Base-by-base conservation (phyloP, 2,113 vertebrate species). In the Mesitornis unicolor region DNA sequence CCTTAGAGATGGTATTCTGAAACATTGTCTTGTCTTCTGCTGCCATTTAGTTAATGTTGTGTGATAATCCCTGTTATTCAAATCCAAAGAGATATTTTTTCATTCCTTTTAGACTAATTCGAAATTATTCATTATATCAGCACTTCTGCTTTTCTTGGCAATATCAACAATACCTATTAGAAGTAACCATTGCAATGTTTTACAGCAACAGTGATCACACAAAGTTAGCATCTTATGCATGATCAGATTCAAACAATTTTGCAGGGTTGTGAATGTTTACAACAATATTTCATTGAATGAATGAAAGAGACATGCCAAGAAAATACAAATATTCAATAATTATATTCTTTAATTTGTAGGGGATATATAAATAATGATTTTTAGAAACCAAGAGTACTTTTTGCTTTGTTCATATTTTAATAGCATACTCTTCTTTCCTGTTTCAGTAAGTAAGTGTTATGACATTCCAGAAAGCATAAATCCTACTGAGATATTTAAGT, bases 401-500 rank as follows among this genome's bases (percentile, higher is more conserved):
- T 24, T 70, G 25, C 96, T 97, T 97, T 98, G 93, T 98, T 98
- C 96, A 95, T 98, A 97, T 98, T 97, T 97, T 97, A 97, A 87
- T 89, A 97, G 79, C 76, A 68, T 77, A 43, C 19, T 94, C 47
- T 63, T 93, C 81, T 97, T 97, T 97, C 70, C 87, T 92, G 78
- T 80, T 95, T 93, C 87, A 89, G 95, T 98, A 98, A 98, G 98
- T 98, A 98, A 98, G 94, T 96, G 77, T 98, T 98, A 67, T 36
- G 93, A 96, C 96, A 97, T 98, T 97, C 83, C 94, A 95, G 96
- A 96, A 98, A 97, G 93, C 83, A 57, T 92, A 96, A 98, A 93
- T 97, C 98, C 96, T 97, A 97, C 98, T 98, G 98, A 96, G 96
- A 97, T 98, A 88, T 98, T 98, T 98, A 97, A 98, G 95, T 97